Conservation (phyloP, 2,888 invertebrate species). For the Hirtodrosophila cameraria region DNA sequence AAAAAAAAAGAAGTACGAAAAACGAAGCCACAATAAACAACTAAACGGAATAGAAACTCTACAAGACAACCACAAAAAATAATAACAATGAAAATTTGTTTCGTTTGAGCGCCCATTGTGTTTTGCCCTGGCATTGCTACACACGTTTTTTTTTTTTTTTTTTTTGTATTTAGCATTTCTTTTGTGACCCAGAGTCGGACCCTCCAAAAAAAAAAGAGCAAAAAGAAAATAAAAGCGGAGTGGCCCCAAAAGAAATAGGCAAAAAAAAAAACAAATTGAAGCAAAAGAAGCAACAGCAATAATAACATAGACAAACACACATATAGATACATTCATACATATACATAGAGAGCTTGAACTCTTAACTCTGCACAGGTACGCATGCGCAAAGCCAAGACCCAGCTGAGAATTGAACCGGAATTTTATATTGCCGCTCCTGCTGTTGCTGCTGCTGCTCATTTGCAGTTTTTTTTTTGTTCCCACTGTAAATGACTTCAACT, state of each 20-base stretch:
- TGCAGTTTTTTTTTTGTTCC: conserved; percentile 6
- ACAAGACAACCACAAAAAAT: conserved; percentile 36
- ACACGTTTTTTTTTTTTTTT: conserved; percentile 13
- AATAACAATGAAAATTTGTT: conserved; percentile 73
- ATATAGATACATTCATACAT: conserved; percentile 4
- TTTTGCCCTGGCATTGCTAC: conserved; percentile 45
- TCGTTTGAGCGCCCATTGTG: conserved; percentile 64
- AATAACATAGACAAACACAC: conserved; percentile 8
- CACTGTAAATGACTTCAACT: conserved; percentile 7
- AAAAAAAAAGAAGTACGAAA: conserved; percentile 5
- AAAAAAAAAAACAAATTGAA: conserved; percentile 47
- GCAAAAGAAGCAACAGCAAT: conserved; percentile 22
- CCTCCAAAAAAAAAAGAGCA: conserved; percentile 20
- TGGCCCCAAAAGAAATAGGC: conserved; percentile 49
- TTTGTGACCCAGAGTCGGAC: conserved; percentile 52
- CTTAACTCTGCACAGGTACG: conserved; percentile 38
- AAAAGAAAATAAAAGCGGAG: conserved; percentile 24
- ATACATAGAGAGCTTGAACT: conserved; percentile 40
- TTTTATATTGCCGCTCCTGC: conserved; percentile 4
- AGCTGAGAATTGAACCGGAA: conserved; percentile 21
- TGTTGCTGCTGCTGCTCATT: conserved; percentile 4
- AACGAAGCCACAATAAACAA: conserved; percentile 32
- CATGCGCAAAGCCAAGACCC: conserved; percentile 35
- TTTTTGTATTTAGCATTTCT: conserved; percentile 39
- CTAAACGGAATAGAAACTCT: conserved; percentile 56